Base-by-base conservation (phyloP, 2,888 invertebrate genomes). In the Drosophila parthenogenetica region DNA sequence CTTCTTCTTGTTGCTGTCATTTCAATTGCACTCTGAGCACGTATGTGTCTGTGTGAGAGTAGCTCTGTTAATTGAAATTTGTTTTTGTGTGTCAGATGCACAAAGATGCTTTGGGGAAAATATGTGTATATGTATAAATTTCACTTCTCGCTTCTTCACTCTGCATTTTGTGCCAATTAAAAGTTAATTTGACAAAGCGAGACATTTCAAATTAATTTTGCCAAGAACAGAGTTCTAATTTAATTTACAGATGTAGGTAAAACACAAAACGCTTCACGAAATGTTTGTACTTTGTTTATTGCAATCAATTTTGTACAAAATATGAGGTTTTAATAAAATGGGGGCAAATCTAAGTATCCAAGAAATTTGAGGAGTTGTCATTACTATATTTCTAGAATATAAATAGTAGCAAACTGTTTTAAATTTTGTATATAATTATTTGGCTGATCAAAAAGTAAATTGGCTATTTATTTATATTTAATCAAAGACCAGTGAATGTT, bases 101-200 rank as follows among this genome's bases (percentile, higher is more conserved):
- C 77, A 72, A 53, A 63, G 77, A 35, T 60, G 62, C 66, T 51
- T 49, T 19, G 11, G 49, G 37, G 29, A 10, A 13, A 39, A 35
- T 35, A 35, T 35, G 13, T 13, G 35, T 35, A 3, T 35, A 5
- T 25, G 25, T 7, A 7, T 7, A 25, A 22, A 19, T 40, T 14
- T 29, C 40, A 32, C n/a, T 40, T 22, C 37, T 32, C 29, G 25
- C 8, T 25, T 43, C 42, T 58, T 25, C 53, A 19, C 63, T 37
- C 39, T 50, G 64, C 57, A 66, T 77, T 87, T 81, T 76, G 72
- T 70, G 73, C 72, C 87, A 83, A 83, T 83, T 83, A 87, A 83
- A 85, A 87, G 69, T 81, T 83, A 83, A 83, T 83, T 87, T 83
- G 85, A 81, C 82, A 87, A 83, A 83, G 87, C 85, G 82, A 81